Base-by-base conservation (phyloP, 1,140 invertebrate species). In the Bicyclus anynana region DNA sequence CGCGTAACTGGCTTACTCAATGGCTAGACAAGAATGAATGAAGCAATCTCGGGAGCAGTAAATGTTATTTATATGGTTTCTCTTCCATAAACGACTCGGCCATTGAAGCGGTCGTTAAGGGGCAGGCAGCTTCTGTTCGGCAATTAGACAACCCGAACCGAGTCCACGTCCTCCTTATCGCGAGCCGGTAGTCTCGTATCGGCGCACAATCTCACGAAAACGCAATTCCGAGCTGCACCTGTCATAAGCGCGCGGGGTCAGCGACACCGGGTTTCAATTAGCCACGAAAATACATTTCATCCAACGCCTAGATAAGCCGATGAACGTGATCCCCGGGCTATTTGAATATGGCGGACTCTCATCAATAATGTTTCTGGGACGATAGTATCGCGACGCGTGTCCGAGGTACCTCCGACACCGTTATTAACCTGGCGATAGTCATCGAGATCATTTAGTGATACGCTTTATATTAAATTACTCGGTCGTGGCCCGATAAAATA, bases 391-490 rank as follows among this genome's bases (percentile, higher is more conserved):
- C 69, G 68, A 79, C 79, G 78, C 79, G 83, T 83, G 80, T 85
- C 77, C 68, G 78, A 80, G 60, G 72, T 75, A 78, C 80, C 69
- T 67, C 82, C 70, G 76, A 87, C 82, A 80, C 82, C 78, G 82
- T 85, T 85, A 87, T 87, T 87, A 87, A 83, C 71, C 77, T 63
- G 53, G 50, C 68, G 84, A 87, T 86, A 87, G 62, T 79, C 71
- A 87, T 87, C 84, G 69, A 86, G 81, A 87, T 84, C 80, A 84
- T 84, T 84, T 84, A 84, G 80, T 84, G 83, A 87, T 87, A 87
- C 80, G 80, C 77, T 86, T 87, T 84, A 87, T 87, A 87, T 87
- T 87, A 87, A 87, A 87, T 87, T 87, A 87, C 84, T 83, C 76
- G 81, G 80, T 83, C 84, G 78, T 87, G 84, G 77, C 71, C 74